These are phyloP conservation scores for Cirrhinus molitorella DNA, from an alignment of 2,797 vertebrate species.

Conservation along the genomic window DNA sequence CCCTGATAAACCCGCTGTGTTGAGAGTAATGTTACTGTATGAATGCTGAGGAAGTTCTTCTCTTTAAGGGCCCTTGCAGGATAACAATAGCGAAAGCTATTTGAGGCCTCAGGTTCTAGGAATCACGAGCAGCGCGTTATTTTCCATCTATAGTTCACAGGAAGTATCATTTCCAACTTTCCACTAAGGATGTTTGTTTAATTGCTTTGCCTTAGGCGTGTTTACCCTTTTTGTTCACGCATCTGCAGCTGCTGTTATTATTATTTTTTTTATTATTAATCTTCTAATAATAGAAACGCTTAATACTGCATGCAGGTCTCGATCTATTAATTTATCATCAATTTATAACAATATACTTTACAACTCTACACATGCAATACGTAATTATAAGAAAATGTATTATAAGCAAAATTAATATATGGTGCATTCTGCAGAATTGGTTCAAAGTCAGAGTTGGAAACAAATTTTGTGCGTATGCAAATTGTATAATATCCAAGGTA, in stretches of 20 bases:
- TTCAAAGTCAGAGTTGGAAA: no score
- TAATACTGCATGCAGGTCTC: not conserved
- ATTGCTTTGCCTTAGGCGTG: not conserved
- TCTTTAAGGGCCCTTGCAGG: constrained; percentile 35
- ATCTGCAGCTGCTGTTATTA: not conserved
- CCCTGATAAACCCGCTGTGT: not conserved
- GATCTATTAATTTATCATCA: not conserved
- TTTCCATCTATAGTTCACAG: constrained; percentile 21
- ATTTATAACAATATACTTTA: no score
- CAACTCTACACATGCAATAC: no score
- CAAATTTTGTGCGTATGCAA: no score
- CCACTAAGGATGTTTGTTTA: constrained; percentile 8
- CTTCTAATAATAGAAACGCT: not conserved
- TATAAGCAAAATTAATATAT: no score
- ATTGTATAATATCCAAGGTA: no score
- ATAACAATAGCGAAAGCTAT: constrained; percentile 49
- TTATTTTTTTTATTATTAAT: not conserved
- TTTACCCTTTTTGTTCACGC: constrained; percentile 3
- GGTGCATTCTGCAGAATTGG: no score
- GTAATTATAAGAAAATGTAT: no score
- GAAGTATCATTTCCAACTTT: constrained; percentile 42
- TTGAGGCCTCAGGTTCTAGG: constrained; percentile 1
- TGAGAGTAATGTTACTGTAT: constrained; percentile 36
- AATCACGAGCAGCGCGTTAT: constrained; percentile 10
- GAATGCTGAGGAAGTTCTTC: constrained; percentile 24